Evolutionary conservation across 2,797 vertebrate species (phyloP).

Genomic region (Diplodus puntazzo): DNA sequence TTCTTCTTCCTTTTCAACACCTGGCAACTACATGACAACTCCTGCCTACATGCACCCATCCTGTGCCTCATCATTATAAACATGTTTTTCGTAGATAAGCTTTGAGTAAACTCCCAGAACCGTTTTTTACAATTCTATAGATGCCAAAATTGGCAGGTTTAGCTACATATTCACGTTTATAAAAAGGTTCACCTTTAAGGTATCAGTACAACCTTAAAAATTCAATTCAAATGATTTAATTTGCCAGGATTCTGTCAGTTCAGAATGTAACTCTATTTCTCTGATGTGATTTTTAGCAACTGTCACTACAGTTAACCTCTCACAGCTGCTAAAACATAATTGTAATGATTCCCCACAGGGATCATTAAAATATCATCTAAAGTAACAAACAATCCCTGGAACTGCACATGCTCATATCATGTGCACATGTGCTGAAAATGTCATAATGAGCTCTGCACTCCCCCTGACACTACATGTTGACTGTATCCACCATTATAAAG

Average conservation of each 20-base stretch:
- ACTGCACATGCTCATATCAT: conserved; percentile 9
- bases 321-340: background rate
- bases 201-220: background rate
- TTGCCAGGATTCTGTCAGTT: background rate
- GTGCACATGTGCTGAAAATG: conserved; percentile 2
- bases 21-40: too few relatives aligned
- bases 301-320: background rate
- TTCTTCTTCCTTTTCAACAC: too few relatives aligned
- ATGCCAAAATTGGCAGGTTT: background rate
- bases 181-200: background rate
- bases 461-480: conserved; percentile 16
- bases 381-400: conserved; percentile 15
- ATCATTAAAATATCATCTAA: conserved; percentile 23
- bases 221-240: background rate
- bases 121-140: background rate
- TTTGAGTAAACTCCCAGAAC: too few relatives aligned
- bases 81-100: too few relatives aligned
- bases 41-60: too few relatives aligned
- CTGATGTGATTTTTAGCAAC: background rate
- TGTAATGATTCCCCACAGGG: conserved; percentile 2
- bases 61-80: too few relatives aligned
- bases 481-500: background rate
- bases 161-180: too few relatives aligned
- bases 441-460: conserved; percentile 13
- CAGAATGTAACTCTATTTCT: background rate